Percentiles rank a stretch among this genome's conserved stretches.
These are phyloP conservation scores for Stomatorhinus walkeri DNA, from an alignment of 2,797 vertebrate species.

Conservation along the genomic window DNA sequence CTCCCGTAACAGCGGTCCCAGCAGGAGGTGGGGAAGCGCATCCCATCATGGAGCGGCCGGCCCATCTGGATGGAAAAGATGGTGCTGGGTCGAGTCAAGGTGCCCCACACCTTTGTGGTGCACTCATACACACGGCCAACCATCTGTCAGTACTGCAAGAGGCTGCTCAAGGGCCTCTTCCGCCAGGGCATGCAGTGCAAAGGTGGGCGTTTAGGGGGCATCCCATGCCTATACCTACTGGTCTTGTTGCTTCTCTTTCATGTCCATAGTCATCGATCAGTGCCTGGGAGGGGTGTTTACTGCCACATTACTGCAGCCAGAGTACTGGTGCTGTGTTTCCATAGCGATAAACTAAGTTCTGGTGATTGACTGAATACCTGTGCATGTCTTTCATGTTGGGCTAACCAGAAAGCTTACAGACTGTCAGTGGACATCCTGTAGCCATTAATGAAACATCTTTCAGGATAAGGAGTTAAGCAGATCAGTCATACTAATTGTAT, in stretches of 20 bases:
- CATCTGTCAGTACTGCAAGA: constrained; percentile 95
- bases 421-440: not conserved
- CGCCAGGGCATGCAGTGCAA: constrained; percentile 98
- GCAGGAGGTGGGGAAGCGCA: constrained; percentile 88
- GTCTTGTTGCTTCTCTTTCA: not conserved
- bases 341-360: not conserved
- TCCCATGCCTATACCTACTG: not conserved
- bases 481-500: not conserved
- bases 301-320: not conserved
- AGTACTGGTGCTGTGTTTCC: not conserved
- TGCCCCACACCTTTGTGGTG: constrained; percentile 92
- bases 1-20: constrained; percentile 61
- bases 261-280: not conserved
- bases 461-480: not conserved
- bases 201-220: constrained; percentile 55
- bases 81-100: constrained; percentile 92
- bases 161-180: constrained; percentile 89
- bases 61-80: constrained; percentile 99
- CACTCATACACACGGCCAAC: constrained; percentile 92
- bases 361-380: not conserved
- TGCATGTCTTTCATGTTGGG: not conserved
- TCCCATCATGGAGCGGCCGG: constrained; percentile 92
- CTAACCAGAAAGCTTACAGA: not conserved
- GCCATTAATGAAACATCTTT: not conserved
- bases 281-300: not conserved